Base-by-base conservation (phyloP, 1,140 invertebrate genomes). In the Drosophila aff. region DNA sequence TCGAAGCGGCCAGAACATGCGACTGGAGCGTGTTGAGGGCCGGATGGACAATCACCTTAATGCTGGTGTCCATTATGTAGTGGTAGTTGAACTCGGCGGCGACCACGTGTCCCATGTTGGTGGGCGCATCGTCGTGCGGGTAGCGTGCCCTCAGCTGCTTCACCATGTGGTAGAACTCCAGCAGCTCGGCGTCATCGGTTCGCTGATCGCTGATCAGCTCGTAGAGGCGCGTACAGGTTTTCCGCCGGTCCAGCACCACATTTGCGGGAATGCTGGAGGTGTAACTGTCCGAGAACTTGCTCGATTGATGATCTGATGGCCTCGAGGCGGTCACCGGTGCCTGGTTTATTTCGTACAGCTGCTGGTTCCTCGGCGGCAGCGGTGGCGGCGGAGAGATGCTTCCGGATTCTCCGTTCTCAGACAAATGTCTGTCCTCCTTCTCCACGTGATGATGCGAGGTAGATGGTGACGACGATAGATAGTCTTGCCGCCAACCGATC, bases 21-120 rank as follows among this genome's bases (percentile, higher is more conserved):
- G 92, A 89, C 69, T 93, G 93, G 47, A 93, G 93, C 31, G 93
- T 93, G 50, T 93, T 93, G 47, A 94, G 93, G 77, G 94, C 94
- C 10, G 96, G 96, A 93, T 97, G 95, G 61, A 98, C 96, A 81
- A 97, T 94, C 60, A 98, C 93, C 94, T 98, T 98, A 63, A 98
- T 96, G 91, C 97, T 98, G 13, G 96, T 96, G 69, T 96, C 96
- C 73, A 96, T 94, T 46, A 95, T 94, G 91, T 96, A 96, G 68
- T 95, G 94, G 91, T 95, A 97, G 77, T 97, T 96, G 66, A 97
- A 96, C 86, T 96, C 96, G 4, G 97, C 95, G 80, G 97, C 97
- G 53, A 97, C 95, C 49, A 98, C 95, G 75, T 97, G 95, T 4
- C 97, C 97, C 52, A 96, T 95, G 94, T 98, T 98, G 7, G 96